Percentiles rank a stretch among this genome's conserved stretches.
phyloP scores from a whole-genome alignment of 2,113 vertebrate genomes.

The Hyperoodon ampullatus region DNA sequence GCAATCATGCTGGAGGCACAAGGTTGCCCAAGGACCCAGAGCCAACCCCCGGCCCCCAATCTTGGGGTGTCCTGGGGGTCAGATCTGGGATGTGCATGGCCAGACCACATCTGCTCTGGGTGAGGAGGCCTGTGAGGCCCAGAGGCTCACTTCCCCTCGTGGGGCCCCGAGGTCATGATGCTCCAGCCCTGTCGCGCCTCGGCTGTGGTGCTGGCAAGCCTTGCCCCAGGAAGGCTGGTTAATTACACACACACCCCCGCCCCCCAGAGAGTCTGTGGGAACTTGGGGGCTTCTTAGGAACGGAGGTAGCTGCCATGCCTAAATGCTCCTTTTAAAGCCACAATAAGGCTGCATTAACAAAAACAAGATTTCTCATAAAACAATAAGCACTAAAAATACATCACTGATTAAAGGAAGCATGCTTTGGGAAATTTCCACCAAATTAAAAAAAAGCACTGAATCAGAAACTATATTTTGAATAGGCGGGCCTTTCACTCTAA shows the following conservation, averaged over 20 bases:
- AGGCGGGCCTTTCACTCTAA: not conserved
- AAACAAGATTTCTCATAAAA: not conserved
- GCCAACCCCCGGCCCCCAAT: not conserved
- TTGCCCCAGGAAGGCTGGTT: not conserved
- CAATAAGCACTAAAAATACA: not conserved
- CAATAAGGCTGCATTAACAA: not conserved
- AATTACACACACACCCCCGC: not conserved
- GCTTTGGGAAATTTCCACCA: not conserved
- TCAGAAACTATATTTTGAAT: not conserved
- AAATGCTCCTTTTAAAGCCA: not conserved
- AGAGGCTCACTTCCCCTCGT: not conserved
- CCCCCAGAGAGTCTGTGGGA: not conserved
- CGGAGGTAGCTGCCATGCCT: not conserved
- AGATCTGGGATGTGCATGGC: not conserved
- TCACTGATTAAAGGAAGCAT: not conserved
- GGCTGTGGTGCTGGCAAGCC: rapidly evolving
- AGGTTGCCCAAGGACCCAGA: not conserved
- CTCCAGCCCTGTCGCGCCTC: not conserved
- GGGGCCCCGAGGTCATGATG: rapidly evolving
- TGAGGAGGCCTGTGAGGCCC: not conserved
- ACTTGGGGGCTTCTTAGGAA: not conserved
- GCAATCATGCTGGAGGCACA: rapidly evolving
- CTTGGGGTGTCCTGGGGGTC: not conserved
- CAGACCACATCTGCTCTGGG: not conserved
- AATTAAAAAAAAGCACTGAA: too few species aligned